Conservation (phyloP, 35 echinoderm and acorn worm species). For the Nesometra sesokonis region DNA sequence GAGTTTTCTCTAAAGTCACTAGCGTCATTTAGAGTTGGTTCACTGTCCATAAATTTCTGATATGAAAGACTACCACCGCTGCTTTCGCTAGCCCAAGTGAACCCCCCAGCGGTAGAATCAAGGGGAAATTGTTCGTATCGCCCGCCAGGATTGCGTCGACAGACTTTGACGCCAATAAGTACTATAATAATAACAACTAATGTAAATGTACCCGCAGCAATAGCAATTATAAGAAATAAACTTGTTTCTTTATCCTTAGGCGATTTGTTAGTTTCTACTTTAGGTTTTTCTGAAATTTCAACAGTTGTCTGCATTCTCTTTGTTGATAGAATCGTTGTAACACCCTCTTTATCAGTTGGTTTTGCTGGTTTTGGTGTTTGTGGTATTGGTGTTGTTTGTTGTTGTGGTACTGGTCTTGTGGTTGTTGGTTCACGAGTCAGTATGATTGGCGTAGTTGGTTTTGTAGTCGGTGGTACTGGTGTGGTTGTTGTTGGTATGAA, state of each 20-base stretch:
- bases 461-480: too few relatives aligned
- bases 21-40: not conserved
- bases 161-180: not conserved
- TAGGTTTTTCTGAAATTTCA: not conserved
- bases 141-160: not conserved
- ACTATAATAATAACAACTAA: not conserved
- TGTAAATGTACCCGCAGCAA: not conserved
- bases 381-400: not conserved
- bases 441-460: too few relatives aligned
- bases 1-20: not conserved
- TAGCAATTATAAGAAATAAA: not conserved
- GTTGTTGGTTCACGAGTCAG: not conserved
- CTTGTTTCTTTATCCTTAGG: not conserved
- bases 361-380: not conserved
- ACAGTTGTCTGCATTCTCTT: not conserved
- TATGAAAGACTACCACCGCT: not conserved
- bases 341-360: not conserved
- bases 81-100: not conserved
- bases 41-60: not conserved
- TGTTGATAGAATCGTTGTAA: not conserved
- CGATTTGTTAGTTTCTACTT: not conserved
- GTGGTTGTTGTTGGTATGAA: not conserved
- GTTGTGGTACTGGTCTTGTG: too few relatives aligned
- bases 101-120: not conserved
- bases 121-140: not conserved